A percentile compares a stretch with the other conserved stretches of the same genome.
Conservation (phyloP, 2,113 vertebrate genomes). For the Calypte anna region DNA sequence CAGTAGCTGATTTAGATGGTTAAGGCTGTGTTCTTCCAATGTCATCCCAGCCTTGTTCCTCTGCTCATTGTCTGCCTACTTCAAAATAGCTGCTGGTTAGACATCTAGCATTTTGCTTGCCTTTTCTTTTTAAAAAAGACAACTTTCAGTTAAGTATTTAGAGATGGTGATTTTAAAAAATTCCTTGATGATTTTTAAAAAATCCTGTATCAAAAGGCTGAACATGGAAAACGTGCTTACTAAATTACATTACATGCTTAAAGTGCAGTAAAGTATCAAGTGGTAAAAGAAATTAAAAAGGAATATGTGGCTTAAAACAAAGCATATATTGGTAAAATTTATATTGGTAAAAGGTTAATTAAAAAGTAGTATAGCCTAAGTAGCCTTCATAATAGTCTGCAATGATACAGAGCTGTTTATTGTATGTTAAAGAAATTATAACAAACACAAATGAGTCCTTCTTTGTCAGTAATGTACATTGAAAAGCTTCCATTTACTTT, state of each 20-base stretch:
- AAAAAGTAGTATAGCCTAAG: background rate
- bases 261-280: background rate
- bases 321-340: background rate
- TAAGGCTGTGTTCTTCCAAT: background rate
- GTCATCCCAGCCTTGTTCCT: background rate
- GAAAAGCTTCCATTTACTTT: background rate
- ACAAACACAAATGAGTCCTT: background rate
- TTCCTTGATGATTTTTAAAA: background rate
- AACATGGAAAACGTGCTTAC: background rate
- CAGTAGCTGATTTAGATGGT: background rate
- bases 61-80: background rate
- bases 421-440: background rate
- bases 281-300: background rate
- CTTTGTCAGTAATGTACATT: background rate
- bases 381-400: background rate
- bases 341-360: background rate
- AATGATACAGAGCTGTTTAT: background rate
- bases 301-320: background rate
- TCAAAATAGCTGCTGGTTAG: background rate
- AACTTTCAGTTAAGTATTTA: background rate
- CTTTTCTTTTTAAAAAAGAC: background rate
- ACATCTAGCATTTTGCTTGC: background rate
- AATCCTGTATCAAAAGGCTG: background rate
- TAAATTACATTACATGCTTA: background rate
- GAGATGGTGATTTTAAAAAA: background rate